Evolutionary conservation across 2,797 vertebrate genomes (phyloP), one percentile per base, ranked within the genome.

Genomic region (Pithecia hirsuta): DNA sequence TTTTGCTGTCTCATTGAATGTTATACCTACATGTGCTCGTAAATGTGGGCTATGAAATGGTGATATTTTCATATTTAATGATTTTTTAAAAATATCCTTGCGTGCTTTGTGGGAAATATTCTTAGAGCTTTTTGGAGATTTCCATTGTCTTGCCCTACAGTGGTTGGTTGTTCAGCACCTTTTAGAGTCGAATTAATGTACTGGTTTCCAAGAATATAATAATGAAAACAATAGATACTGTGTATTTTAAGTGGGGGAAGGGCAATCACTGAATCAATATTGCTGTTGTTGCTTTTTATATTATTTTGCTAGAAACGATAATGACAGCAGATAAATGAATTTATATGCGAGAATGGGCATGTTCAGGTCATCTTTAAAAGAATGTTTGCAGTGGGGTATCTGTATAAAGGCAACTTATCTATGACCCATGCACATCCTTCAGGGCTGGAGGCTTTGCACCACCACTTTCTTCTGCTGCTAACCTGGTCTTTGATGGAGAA

Each of bases 241-340:
- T 15, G 8, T 36, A 44, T 89, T 83, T 76, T 76, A 61, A 72
- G 41, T 72, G 17, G 14, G 11, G 7, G 1, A 22, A 74, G 39
- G 4, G 26, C 78, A 11, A 64, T 75, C 15, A 11, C 15, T 59
- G 12, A 90, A 20, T 8, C 39, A 39, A 1, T 70, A 15, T 70
- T 86, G 12, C 4, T 70, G n/a, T 33, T 82, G 17, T 39, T 59
- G 10, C 11, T 92, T 64, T 92, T 57, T 79, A 17, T 74, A 36
- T 33, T 91, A 52, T 83, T 93, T 95, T 95, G 7, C 41, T 92
- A n/a, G 33, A 91, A 24, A 70, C 36, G 39, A 9, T 28, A 75
- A 36, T 67, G 46, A n/a, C 12, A 81, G 20, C 28, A 8, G 13
- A 19, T 24, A 81, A 96, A n/a, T 50, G 20, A 88, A 80, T 87